Evolutionary conservation across 2,797 vertebrate species (phyloP).

Genomic region (Anomalospiza imberbis): DNA sequence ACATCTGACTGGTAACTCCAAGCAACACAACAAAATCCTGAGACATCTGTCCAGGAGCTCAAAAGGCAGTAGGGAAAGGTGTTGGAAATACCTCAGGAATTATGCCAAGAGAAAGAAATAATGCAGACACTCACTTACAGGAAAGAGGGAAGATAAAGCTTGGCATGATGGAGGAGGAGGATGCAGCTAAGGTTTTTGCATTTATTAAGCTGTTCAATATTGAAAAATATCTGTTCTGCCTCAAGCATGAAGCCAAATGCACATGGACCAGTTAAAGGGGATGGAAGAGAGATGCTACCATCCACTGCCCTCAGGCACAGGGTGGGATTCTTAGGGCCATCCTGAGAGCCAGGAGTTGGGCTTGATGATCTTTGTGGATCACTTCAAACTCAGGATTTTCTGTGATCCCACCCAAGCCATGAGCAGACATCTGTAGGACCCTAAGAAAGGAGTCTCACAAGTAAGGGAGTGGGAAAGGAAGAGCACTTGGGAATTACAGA

Average conservation of each 20-base stretch:
- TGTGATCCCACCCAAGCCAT: neutral
- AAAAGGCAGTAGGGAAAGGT: neutral
- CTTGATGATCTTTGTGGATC: neutral
- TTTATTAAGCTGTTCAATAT: neutral
- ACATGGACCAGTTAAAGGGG: neutral
- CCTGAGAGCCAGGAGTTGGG: neutral
- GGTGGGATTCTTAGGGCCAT: neutral
- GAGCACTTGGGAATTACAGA: neutral
- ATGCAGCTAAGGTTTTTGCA: neutral
- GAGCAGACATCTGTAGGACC: neutral
- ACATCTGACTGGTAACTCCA: neutral
- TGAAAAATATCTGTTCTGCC: neutral
- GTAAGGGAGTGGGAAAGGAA: neutral
- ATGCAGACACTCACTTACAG: neutral
- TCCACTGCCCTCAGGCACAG: neutral
- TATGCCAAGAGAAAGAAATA: neutral
- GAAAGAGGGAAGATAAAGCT: neutral
- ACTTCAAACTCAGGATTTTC: neutral
- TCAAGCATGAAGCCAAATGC: neutral
- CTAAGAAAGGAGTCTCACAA: neutral
- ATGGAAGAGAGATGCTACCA: too few relatives aligned
- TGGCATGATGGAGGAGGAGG: neutral
- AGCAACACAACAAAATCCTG: neutral
- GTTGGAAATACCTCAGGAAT: neutral
- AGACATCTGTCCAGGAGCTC: neutral